Base-by-base conservation (phyloP, 2,797 vertebrate species). In the Iguana delicatissima region DNA sequence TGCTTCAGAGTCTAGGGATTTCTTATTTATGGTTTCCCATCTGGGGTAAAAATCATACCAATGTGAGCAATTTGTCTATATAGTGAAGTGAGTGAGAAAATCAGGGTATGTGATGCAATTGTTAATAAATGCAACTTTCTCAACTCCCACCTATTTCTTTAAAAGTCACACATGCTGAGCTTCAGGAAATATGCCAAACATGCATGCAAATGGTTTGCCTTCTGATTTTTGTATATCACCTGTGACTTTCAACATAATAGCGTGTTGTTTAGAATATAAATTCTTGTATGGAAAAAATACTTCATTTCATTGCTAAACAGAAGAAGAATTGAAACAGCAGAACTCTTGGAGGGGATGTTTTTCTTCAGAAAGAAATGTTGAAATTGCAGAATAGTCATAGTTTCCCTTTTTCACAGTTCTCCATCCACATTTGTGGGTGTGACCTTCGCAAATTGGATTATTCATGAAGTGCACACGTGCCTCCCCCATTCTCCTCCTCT, bases 231-330 rank as follows among this genome's bases (percentile, higher is more conserved):
- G 85, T 86, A 80, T 90, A 80, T 80, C 93, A 62, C 93, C 94
- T 92, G 93, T 96, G 94, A 95, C 93, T 95, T 52, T 90, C 93
- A 92, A 87, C 93, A 96, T 95, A 96, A 93, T 94, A 93, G 88
- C 85, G 83, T 86, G 89, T 95, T 96, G 93, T 96, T 87, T 91
- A 88, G 50, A 89, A 80, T 84, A 87, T 94, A 93, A 64, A 84
- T 89, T 95, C 89, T 95, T 93, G 74, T 91, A 89, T 89, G 92
- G 93, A 95, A 93, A 74, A 95, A 95, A 93, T 57, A 84, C 95
- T 94, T 95, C 94, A 89, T 95, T 95, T 94, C 59, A 89, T 79
- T 88, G 79, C 52, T 89, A 82, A 91, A 52, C 26, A 77, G 74
- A 91, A 74, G 87, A 91, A 86, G 73, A 77, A 91, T 94, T 91